Base-by-base conservation (phyloP, 2,113 vertebrate species). In the Dascyllus trimaculatus region DNA sequence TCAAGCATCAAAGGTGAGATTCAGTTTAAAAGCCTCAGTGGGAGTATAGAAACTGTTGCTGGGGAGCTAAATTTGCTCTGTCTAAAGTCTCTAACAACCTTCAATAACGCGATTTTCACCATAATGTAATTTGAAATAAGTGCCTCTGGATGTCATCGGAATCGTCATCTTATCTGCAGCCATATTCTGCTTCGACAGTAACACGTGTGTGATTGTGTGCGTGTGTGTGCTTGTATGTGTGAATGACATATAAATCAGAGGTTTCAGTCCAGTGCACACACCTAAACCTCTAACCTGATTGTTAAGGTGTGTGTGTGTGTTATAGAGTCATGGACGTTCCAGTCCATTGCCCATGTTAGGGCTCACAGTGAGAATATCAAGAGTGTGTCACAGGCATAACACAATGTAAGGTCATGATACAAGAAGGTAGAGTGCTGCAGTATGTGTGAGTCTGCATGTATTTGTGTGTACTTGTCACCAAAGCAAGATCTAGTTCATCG, bases 311-410 rank as follows among this genome's bases (percentile, higher is more conserved):
- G 68, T 72, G 77, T 75, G 67, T 69, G 70, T 51, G 56, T 72
- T 59, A 88, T 14, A 43, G 80, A 84, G 74, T 80, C 66, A 58
- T 73, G 60, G 85, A 43, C 5, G 81, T 87, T 88, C 71, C 75
- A 71, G 80, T 87, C 71, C 67, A 60, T 70, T 26, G 67, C 80
- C 35, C 69, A 62, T 54, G 84, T 78, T 80, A 54, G 67, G 59
- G 64, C 45, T 81, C 70, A 72, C 56, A 49, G 75, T 76, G 72
- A 79, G 57, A 85, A 82, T 32, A 80, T 83, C 49, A 59, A 54
- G 73, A 71, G 38, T 65, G 79, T 81, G 81, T 78, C 74, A 63
- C 66, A 35, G 52, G 40, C 67, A 83, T 71, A 84, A 53, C 75
- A 62, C 21, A 21, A 61, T 83, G 76, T 84, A 67, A 80, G 82